Evolutionary conservation across 2,113 vertebrate genomes (phyloP), one percentile per base, ranked within the genome.

Genomic region (Coreoperca whiteheadi): DNA sequence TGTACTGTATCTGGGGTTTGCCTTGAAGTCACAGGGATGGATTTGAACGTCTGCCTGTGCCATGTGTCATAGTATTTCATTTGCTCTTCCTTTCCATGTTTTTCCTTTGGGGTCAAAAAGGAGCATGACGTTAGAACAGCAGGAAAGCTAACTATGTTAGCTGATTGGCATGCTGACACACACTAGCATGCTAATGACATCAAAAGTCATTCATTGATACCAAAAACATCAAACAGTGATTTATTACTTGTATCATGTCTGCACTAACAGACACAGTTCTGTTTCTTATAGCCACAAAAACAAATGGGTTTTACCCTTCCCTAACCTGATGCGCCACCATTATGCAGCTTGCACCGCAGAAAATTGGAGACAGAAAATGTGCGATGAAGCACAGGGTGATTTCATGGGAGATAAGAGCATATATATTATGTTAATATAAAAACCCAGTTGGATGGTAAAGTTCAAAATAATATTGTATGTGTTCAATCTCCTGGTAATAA

Each of bases 391-490:
- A 37, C 51, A 9, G 68, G 30, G 8, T 57, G 72, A 81, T 83
- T 81, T 83, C 51, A 78, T 4, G 74, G 25, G 48, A 59, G 64
- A 64, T 74, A 82, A 63, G 60, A 82, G 79, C 43, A 54, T 14
- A 74, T 80, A 8, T 72, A 71, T 83, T 83, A 85, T 75, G 77
- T 28, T 65, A 61, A 81, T 81, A 51, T 79, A 28, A 79, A 72
- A 83, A 71, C 37, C 39, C 63, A 23, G 50, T 50, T 56, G 30
- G 73, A 48, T 74, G 56, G 61, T 72, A 75, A 83, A 85, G 81
- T 88, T 90, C 73, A 85, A 82, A 84, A 83, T 86, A 89, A 81
- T 83, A 81, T 77, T 85, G 79, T 85, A 56, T 77, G 70, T 79
- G 73, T 72, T 82, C 68, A 77, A 59, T 77, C 79, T 74, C 63